Base-by-base conservation (phyloP, 1,140 invertebrate genomes). In the Pomacea maculata region DNA sequence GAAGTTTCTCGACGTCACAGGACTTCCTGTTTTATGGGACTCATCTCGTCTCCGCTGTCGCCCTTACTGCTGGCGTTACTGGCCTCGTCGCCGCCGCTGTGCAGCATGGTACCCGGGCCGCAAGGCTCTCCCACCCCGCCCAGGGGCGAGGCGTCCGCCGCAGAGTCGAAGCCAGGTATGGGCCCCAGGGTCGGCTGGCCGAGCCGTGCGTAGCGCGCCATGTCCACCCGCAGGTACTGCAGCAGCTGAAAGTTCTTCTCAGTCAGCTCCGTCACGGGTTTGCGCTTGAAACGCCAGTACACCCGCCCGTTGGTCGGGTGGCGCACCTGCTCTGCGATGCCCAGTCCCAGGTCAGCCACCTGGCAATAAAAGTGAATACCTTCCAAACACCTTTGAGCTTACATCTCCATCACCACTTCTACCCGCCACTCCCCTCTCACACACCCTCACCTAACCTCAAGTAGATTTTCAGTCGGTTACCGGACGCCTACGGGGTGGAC, bases 261-360 rank as follows among this genome's bases (percentile, higher is more conserved):
- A 25, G 61, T 54, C 19, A 86, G 68, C 19, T 86, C 78, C 15
- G 29, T 75, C 57, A 82, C 63, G 17, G 80, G 74, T 64, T 86
- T 86, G 34, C 85, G 68, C 72, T 83, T 85, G 78, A 86, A 86
- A 34, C 85, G 83, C 83, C 83, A 85, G 63, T 83, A 86, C 64
- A 83, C 78, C 17, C 84, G 84, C 9, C 82, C 80, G 78, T 86
- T 86, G 57, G 82, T 82, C 17, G 83, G 85, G 65, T 86, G 85
- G n/a, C 84, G 83, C 29, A 83, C 80, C 63, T 84, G 82, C 54
- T 85, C 82, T 4, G 84, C 83, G 63, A 64, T 77, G 4, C 85
- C 85, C 11, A 86, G 72, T 19, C 82, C 83, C 21, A 61, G 57
- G 57, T 61, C 57, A 8, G 57, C 57, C 11, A 61, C 15, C 57